Base-by-base conservation (phyloP, 2,888 invertebrate species). In the Gryllus longicercus region DNA sequence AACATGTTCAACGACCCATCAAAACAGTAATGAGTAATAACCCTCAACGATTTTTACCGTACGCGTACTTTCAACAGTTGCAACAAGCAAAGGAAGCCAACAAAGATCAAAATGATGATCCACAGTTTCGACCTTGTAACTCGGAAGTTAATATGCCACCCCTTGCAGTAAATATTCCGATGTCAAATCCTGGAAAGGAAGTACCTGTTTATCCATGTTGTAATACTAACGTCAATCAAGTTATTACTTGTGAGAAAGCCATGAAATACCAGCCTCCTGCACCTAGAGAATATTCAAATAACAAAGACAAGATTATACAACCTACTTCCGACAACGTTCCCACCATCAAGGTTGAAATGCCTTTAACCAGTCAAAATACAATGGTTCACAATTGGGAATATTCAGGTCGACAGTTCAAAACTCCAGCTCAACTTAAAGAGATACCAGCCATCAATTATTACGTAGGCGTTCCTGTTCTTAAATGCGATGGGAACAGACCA, bases 381-480 rank as follows among this genome's bases (percentile, higher is more conserved):
- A 49, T 21, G 12, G 18, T 16, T 50, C 50, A 21, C 21, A 21
- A n/a, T 5, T 75, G 49, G 50, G 78, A 79, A 51, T 75, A 74
- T 50, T 63, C 79, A 5, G 75, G 79, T 12, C 82, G 85, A n/a
- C 79, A 84, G 16, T 86, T 86, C 82, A 87, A 87, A 83, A 87
- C 86, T 14, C 86, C 86, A 8, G 86, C 86, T 11, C 86, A 87
- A 83, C 84, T 85, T 25, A 87, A 87, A 82, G 86, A 86, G 84
- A 85, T 86, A 84, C 86, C 86, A 1, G 85, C 85, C 38, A 74
- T 63, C n/a, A 63, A 63, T 63, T 63, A 63, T n/a, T 63, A 63
- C 0, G n/a, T 63, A n/a, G 63, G 63, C 0, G 8, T 63, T 14
- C 63, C 16, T 14, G 63, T 63, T 14, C 10, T 63, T 14, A 79